Base-by-base conservation (phyloP, 2,888 invertebrate species). In the Chymomyza procnemis region DNA sequence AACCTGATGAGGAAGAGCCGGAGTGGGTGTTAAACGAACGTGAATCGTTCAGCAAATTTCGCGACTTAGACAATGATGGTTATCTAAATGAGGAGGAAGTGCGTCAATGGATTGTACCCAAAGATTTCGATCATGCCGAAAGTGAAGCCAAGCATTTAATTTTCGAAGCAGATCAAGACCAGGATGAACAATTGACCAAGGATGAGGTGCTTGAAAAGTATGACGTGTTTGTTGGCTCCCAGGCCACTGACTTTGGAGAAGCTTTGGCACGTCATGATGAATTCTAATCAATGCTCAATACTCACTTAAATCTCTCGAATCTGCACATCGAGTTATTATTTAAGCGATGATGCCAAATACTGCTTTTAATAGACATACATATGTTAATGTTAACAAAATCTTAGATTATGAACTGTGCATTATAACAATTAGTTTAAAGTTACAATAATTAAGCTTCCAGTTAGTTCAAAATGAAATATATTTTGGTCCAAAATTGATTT, bases 231-330 rank as follows among this genome's bases (percentile, higher is more conserved):
- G 99, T 99, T 4, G 99, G 99, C 47, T 99, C 99, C 0, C 99
- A 99, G 90, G 99, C 98, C 1, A 99, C 99, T 0, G 99, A 99
- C 92, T 99, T 99, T 90, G 99, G 99, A 0, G 98, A 99, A 90
- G 98, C 98, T 5, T 92, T 99, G 16, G 94, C 95, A 1, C 94
- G 97, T 79, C 99, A 99, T 88, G 99, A 99, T 89, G 99, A 99
- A 91, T 98, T 99, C 92, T 99, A 94, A 92, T n/a, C 18, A 66
- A 55, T 3, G 46, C 74, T 61, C 61, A 67, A 72, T 72, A 74
- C 74, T 74, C 41, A 34, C 22, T n/a, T 72, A 64, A 68, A 16
- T 48, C 14, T 2, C 68, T 68, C 64, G 71, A 59, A 21, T 16
- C 60, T 59, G 61, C 50, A 22, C 8, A 47, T 18, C 59, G 61